These are phyloP conservation scores for Chloroceryle aenea DNA, from an alignment of 2,113 vertebrate genomes.

Conservation along the genomic window DNA sequence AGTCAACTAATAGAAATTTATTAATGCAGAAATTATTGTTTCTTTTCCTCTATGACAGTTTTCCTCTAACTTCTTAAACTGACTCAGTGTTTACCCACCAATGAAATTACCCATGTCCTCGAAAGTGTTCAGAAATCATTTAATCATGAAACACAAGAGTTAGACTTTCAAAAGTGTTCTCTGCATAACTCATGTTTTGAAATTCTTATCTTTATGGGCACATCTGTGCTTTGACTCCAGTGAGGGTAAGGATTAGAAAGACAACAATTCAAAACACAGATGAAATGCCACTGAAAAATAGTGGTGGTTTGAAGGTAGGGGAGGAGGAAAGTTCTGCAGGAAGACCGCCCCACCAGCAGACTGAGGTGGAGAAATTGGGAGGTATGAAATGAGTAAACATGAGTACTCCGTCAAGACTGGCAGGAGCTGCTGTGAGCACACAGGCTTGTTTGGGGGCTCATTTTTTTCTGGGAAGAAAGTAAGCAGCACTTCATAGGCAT, in stretches of 20 bases:
- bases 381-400: neutral
- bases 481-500: neutral
- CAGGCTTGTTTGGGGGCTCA: accelerated
- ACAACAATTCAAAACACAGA: neutral
- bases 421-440: neutral
- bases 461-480: neutral
- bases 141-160: neutral
- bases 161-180: neutral
- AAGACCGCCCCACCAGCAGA: neutral
- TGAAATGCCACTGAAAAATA: neutral
- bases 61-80: neutral
- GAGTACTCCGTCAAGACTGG: neutral
- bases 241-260: neutral
- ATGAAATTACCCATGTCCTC: neutral
- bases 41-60: neutral
- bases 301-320: neutral
- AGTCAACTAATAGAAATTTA: neutral
- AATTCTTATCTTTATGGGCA: conserved; percentile 22
- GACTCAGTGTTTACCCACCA: neutral
- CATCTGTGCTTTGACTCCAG: neutral
- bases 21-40: neutral
- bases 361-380: neutral
- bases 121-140: neutral
- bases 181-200: neutral
- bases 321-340: neutral